phyloP scores from a whole-genome alignment of 2,797 vertebrate genomes.

The Xerus rutilus region DNA sequence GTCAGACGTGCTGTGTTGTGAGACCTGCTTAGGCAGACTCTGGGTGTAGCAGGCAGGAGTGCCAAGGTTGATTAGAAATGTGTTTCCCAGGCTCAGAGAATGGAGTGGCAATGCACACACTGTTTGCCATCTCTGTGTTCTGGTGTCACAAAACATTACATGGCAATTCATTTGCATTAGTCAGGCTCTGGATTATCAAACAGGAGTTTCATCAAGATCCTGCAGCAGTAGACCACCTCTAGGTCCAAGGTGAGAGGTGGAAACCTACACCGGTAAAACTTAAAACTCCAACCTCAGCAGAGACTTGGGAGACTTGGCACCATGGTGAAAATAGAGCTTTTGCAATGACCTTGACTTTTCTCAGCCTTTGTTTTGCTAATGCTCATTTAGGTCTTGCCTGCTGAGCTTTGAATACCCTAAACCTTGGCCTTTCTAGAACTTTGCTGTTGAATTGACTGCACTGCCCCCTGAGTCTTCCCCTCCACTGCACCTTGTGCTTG shows the following conservation, averaged over 20 bases:
- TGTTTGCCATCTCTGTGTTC: neutral
- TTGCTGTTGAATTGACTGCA: neutral
- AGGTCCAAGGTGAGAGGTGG: neutral
- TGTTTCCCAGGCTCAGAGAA: neutral
- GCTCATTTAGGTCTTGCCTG: neutral
- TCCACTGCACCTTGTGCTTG: neutral
- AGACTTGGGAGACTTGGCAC: neutral
- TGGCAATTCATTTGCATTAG: neutral
- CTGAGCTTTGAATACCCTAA: neutral
- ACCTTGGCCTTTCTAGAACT: neutral
- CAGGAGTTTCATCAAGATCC: neutral
- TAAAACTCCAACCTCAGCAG: neutral
- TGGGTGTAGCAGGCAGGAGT: neutral
- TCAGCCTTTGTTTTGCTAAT: neutral
- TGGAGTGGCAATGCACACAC: neutral
- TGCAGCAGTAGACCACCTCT: neutral
- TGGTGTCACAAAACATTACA: neutral
- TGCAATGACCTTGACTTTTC: neutral
- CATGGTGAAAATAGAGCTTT: neutral
- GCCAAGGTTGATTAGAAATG: neutral
- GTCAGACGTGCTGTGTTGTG: neutral
- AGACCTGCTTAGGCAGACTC: neutral
- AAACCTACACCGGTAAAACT: neutral
- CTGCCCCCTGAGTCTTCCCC: accelerated
- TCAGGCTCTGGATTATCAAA: neutral